Base-by-base conservation (phyloP, 2,888 invertebrate species). In the Phoenoteleia sp. region DNA sequence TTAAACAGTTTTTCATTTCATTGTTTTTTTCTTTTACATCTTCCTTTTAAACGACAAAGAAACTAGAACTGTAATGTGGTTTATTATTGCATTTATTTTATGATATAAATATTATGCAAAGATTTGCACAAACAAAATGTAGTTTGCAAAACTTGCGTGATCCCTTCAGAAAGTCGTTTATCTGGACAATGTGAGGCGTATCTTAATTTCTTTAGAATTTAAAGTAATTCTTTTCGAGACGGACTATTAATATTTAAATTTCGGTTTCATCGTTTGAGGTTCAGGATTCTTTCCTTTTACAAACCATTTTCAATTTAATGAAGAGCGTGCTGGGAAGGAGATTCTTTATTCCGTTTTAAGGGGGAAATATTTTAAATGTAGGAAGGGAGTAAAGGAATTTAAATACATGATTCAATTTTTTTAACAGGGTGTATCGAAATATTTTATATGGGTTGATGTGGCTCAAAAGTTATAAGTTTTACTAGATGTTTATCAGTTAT, bases 211-310 rank as follows among this genome's bases (percentile, higher is more conserved):
- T 19, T 27, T 74, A 39, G 17, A 36, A 49, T 27, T 25, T 29
- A 39, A 74, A 60, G 62, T 66, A 13, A 33, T 54, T 39, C 64
- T 45, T 75, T 64, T 75, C 21, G 54, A 42, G 9, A 19, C 11
- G 11, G 7, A 23, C 75, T 58, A 62, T 64, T 54, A 62, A 49
- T 62, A 74, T 74, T 74, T 52, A 62, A 74, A 74, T 74, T 39
- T 19, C 36, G 19, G 39, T 52, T 62, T 52, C 49, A 17, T 3
- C 17, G 17, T 54, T 62, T 17, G 27, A 45, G 39, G 29, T 23
- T 29, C 17, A 47, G 60, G 72, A 54, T 52, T 25, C 62, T 49
- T 3, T 60, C 33, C 62, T 62, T 74, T 74, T 17, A n/a, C 47
- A 62, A 62, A 39, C 62, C 49, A 39, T 74, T 74, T 62, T 72